Base-by-base conservation (phyloP, 2,113 vertebrate genomes). In the Anser cygnoides region DNA sequence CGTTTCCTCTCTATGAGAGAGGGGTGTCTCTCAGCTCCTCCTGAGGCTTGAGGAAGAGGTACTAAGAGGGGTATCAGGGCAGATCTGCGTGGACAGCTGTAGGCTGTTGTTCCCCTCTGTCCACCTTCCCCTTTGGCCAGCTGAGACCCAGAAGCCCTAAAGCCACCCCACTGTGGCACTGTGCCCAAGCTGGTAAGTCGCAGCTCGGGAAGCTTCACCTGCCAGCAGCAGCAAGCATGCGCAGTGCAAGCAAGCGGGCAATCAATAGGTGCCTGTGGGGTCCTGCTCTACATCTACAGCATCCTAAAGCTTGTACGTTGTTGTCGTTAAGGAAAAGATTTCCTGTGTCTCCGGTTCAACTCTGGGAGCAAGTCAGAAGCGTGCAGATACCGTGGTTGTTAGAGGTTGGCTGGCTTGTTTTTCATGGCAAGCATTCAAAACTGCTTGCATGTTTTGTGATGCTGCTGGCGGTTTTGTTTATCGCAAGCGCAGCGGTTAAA, bases 21-120 rank as follows among this genome's bases (percentile, higher is more conserved):
- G 12, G 26, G 13, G 35, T 21, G 5, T 61, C 17, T 58, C 49
- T 75, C 28, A n/a, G 44, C 35, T 71, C 35, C 16, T 87, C n/a
- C 39, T 17, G 43, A 37, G 43, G 17, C 46, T 61, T 63, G 41
- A 68, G 50, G 82, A 63, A 21, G 44, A 61, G 23, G 25, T 44
- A 31, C 10, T 1, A 0, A 4, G 5, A 11, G 18, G 25, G 7
- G 6, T 55, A 10, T 61, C 11, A 12, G 31, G n/a, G n/a, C 37
- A 39, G 58, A 28, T 55, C 50, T 44, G 9, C 25, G 1, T 20
- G 44, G 33, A 20, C 7, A 18, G 5, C n/a, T 68, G 35, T 33
- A 13, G 35, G 19, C 35, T 44, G 17, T 55, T 80, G 15, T 22
- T 21, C 20, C 6, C 17, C 41, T 62, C 25, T 44, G 54, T 52